Evolutionary conservation across 2,888 invertebrate genomes (phyloP), one percentile per base, ranked within the genome.

Genomic region (Plemyria rubiginata): DNA sequence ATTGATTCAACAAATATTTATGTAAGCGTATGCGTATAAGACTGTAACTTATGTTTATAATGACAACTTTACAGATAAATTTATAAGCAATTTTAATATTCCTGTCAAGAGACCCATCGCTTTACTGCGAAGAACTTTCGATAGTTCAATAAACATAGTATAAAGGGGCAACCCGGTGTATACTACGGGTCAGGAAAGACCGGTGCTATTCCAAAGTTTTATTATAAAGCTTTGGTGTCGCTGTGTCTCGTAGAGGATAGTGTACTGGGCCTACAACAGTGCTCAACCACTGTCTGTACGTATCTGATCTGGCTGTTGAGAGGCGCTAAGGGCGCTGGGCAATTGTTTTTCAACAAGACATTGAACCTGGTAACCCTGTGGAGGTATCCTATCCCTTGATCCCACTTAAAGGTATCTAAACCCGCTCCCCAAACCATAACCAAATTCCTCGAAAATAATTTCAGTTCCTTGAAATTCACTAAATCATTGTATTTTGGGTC

Each of bases 321-420:
- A 81, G 78, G 78, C 82, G 84, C 80, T 65, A 46, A 63, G 88
- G 90, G 66, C 70, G 93, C 93, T 90, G 82, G 85, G 76, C 90
- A 91, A 91, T 92, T 72, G 93, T 91, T 80, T 93, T 92, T 91
- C 92, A 90, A 92, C 90, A 91, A 93, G 80, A 88, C 93, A 91
- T 92, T 92, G 92, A 4, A 73, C 75, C 82, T 74, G 66, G 92
- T 92, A 90, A 78, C 91, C 87, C 81, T 74, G 60, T 56, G 50
- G 32, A 15, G 40, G 8, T 38, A 38, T 16, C 58, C 54, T 70
- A 45, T 51, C 50, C 62, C 52, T 53, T 50, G 52, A 62, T 54
- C 45, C 51, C 13, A 36, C 32, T 7, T 9, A 54, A 22, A 12
- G n/a, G 9, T 60, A 29, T 29, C 55, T 55, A 58, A 60, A 63